Evolutionary conservation across 2,888 invertebrate species (phyloP).

Genomic region (Escarpia spicata): DNA sequence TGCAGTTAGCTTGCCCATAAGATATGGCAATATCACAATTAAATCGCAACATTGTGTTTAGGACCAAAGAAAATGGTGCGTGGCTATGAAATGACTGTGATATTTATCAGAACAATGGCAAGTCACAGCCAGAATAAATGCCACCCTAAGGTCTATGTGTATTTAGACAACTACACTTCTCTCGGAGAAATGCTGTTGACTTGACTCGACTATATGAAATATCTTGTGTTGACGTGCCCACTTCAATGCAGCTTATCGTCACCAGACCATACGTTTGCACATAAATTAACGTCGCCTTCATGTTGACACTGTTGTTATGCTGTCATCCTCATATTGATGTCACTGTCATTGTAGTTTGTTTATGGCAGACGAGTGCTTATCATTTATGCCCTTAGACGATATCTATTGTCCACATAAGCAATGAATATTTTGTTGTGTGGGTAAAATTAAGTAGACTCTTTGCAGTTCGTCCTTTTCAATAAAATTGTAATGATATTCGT

Average conservation of each 20-base stretch:
- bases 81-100: no score
- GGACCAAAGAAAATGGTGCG: no score
- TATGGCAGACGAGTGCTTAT: not conserved
- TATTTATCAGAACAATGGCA: no score
- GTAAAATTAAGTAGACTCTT: not conserved
- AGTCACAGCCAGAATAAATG: no score
- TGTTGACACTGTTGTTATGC: not conserved
- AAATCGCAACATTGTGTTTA: no score
- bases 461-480: no score
- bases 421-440: not conserved
- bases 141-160: no score
- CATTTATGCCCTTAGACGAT: not conserved
- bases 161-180: not conserved
- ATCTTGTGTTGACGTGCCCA: not conserved
- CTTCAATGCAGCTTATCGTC: not conserved
- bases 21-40: no score
- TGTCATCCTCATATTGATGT: not conserved
- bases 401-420: not conserved
- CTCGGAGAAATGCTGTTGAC: not conserved
- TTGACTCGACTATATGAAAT: no score
- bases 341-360: not conserved
- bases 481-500: no score
- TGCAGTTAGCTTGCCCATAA: no score
- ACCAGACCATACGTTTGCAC: not conserved
- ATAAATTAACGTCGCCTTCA: not conserved